A percentile compares a stretch with the other conserved stretches of the same genome.
phyloP scores from a whole-genome alignment of 2,113 vertebrate genomes.

The Danio rerio region GRCz12tu NC_133185.1:6967001-6967500 shows the following conservation, averaged over 20 bases:
- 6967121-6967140: slow-evolving; percentile 3
- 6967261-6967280: not conserved
- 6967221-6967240: not conserved
- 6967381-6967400: not conserved
- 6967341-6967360: slow-evolving; percentile 21
- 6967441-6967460: slow-evolving; percentile 6
- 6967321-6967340: not conserved
- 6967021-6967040: not conserved
- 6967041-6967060: not conserved
- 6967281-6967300: not conserved
- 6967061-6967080: not conserved
- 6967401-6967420: not conserved
- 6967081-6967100: not conserved
- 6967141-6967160: not conserved
- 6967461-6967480: not conserved
- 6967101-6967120: not conserved
- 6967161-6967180: not conserved
- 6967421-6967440: slow-evolving; percentile 46
- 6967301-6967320: not conserved
- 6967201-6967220: not conserved
- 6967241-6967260: not conserved
- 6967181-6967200: not conserved
- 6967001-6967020: not conserved
- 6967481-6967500: slow-evolving; percentile 83
- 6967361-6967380: slow-evolving; percentile 1